A percentile compares a stretch with the other conserved stretches of the same genome.
phyloP scores from a whole-genome alignment of 2,797 vertebrate genomes.

The Argya squamiceps region DNA sequence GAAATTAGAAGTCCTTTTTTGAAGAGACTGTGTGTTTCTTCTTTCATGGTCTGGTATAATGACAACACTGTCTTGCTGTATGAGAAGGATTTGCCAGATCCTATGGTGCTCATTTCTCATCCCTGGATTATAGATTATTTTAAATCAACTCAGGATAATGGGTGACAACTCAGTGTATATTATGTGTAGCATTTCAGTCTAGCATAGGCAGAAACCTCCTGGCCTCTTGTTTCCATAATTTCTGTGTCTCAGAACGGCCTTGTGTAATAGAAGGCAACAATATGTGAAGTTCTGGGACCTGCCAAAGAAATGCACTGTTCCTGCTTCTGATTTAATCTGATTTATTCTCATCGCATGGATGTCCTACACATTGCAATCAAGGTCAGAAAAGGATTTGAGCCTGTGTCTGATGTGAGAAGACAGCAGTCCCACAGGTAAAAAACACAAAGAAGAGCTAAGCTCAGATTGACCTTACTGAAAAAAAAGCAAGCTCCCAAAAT shows the following conservation, averaged over 20 bases:
- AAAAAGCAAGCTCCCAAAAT: not conserved
- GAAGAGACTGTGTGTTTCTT: not conserved
- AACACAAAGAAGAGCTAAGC: not conserved
- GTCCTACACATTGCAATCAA: not conserved
- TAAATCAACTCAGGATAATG: conserved; percentile 36
- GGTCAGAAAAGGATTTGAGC: conserved; percentile 27
- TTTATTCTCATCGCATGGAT: not conserved
- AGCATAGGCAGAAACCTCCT: not conserved
- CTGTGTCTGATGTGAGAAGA: conserved; percentile 17
- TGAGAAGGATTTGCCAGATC: conserved; percentile 32
- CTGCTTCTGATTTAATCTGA: conserved; percentile 2
- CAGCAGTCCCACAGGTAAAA: not conserved
- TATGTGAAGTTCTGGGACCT: not conserved
- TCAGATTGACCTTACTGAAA: not conserved
- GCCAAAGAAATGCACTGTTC: not conserved
- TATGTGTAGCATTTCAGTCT: not conserved
- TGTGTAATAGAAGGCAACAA: not conserved
- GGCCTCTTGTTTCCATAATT: not conserved
- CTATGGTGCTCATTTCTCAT: conserved; percentile 7
- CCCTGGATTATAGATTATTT: conserved; percentile 50
- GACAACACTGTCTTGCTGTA: conserved; percentile 4
- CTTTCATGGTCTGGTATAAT: not conserved
- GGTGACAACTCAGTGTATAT: not conserved
- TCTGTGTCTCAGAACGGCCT: not conserved
- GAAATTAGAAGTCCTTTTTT: not conserved